These are phyloP conservation scores for Ifrita kowaldi DNA, from an alignment of 2,113 vertebrate species.

Conservation along the genomic window DNA sequence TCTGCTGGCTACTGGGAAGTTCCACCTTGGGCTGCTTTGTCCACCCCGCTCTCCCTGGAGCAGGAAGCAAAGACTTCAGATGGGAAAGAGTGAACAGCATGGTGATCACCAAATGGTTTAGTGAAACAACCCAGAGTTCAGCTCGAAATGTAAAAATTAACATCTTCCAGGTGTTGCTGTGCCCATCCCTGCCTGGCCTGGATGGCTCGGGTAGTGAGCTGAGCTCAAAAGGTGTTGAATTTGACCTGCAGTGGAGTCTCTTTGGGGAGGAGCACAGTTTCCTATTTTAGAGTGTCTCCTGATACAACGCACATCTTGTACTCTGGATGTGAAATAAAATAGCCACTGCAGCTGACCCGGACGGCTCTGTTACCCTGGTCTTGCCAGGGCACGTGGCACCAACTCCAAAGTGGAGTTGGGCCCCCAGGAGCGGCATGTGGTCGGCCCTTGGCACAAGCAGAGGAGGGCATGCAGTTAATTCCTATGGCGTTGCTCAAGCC, in stretches of 20 bases:
- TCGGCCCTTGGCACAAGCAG: rapidly evolving
- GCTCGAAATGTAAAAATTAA: rapidly evolving
- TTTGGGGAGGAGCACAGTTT: background rate
- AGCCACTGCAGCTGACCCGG: background rate
- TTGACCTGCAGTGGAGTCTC: background rate
- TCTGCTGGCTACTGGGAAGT: background rate
- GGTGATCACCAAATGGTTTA: background rate
- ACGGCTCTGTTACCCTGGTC: rapidly evolving
- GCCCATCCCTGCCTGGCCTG: background rate
- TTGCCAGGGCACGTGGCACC: rapidly evolving
- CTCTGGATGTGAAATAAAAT: background rate
- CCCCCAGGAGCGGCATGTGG: rapidly evolving
- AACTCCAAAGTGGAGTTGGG: rapidly evolving
- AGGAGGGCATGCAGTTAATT: background rate
- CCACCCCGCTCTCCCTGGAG: rapidly evolving
- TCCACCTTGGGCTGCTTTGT: background rate
- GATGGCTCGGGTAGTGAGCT: rapidly evolving
- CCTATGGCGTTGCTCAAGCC: background rate
- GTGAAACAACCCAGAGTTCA: background rate
- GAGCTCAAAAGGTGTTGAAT: rapidly evolving
- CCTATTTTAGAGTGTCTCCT: background rate
- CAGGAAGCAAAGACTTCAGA: background rate
- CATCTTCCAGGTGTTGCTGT: background rate
- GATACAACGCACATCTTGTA: background rate
- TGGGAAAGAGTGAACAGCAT: background rate